These are phyloP conservation scores for Barypeithes pellucidus DNA, from an alignment of 2,888 invertebrate genomes.

Conservation along the genomic window DNA sequence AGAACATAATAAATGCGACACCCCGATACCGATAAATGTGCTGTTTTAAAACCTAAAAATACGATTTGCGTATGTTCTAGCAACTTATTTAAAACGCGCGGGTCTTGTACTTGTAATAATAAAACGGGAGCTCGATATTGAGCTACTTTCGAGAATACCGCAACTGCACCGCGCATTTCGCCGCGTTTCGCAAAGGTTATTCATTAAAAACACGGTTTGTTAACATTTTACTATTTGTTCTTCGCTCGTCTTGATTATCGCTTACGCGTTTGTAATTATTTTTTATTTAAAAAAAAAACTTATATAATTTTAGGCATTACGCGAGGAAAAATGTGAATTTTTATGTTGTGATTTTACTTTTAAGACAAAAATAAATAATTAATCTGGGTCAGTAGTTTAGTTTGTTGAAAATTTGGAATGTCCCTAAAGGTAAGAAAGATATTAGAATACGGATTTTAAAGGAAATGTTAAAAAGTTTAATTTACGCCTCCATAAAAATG, in stretches of 20 bases:
- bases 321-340: conserved; percentile 16
- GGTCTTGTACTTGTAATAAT: conserved; percentile 28
- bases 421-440: conserved; percentile 45
- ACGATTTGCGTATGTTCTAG: conserved; percentile 36
- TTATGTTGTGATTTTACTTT: conserved; percentile 20
- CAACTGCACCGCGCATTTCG: conserved; percentile 41
- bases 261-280: conserved; percentile 1
- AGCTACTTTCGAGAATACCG: conserved; percentile 47
- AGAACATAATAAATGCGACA: background rate
- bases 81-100: conserved; percentile 41
- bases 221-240: conserved; percentile 31
- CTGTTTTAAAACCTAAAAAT: background rate
- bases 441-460: too few species aligned
- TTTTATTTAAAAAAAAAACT: conserved; percentile 7
- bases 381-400: conserved; percentile 31
- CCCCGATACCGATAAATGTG: background rate
- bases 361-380: background rate
- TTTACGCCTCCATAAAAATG: too few species aligned
- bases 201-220: conserved; percentile 34
- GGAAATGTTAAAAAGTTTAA: too few species aligned
- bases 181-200: conserved; percentile 44
- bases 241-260: conserved; percentile 7
- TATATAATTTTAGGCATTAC: background rate
- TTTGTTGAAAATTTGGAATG: conserved; percentile 34
- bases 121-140: conserved; percentile 48